A percentile compares a stretch with the other conserved stretches of the same genome.
These are phyloP conservation scores for Erpobdella octoculata DNA, from an alignment of 2,888 invertebrate genomes.

Conservation along the genomic window DNA sequence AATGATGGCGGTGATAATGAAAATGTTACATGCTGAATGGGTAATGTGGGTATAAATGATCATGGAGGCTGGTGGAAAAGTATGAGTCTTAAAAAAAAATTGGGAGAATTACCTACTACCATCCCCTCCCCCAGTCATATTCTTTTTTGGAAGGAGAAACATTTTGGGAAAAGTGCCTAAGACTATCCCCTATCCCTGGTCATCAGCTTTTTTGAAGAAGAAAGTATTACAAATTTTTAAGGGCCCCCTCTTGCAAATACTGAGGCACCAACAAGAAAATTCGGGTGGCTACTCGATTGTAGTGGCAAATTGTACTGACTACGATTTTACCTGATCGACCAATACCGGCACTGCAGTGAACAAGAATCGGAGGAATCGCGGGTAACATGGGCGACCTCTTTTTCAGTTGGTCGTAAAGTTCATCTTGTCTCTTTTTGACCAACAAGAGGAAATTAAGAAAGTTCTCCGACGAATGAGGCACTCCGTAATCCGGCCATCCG, in stretches of 20 bases:
- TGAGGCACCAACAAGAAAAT: not conserved
- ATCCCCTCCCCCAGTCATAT: no score
- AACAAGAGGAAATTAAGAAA: slow-evolving; percentile 78
- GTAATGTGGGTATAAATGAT: not conserved
- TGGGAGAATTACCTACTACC: no score
- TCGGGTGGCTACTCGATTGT: not conserved
- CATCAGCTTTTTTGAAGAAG: no score
- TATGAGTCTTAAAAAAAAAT: not conserved
- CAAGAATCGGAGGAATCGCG: slow-evolving; percentile 65
- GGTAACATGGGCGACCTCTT: slow-evolving; percentile 87
- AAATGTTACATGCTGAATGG: not conserved
- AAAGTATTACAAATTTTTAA: not conserved
- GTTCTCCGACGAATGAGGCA: slow-evolving; percentile 76
- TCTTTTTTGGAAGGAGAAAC: no score
- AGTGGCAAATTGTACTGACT: not conserved
- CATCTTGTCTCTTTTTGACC: slow-evolving; percentile 67
- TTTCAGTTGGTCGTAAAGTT: slow-evolving; percentile 66
- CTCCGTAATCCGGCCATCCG: slow-evolving; percentile 88
- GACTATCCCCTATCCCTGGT: no score
- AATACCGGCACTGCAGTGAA: slow-evolving; percentile 56
- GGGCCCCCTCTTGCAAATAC: not conserved
- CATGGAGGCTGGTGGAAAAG: not conserved
- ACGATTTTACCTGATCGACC: slow-evolving; percentile 48
- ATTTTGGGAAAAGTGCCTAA: no score
- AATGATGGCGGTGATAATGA: no score